Base-by-base conservation (phyloP, 2,797 vertebrate genomes). In the Acipenser transmontanus region DNA sequence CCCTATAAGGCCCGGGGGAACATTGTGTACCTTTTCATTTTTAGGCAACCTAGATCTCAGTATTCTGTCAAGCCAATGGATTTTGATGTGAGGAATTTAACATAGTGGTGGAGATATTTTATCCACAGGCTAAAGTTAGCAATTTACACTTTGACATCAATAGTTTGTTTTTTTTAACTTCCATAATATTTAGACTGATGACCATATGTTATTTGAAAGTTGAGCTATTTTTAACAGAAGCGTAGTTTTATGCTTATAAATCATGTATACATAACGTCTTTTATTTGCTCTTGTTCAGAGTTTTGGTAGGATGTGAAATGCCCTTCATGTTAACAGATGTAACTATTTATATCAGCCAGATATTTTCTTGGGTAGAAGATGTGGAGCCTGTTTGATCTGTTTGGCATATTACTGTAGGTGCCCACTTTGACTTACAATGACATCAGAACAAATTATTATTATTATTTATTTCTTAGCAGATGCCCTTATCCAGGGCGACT, bases 61-160 rank as follows among this genome's bases (percentile, higher is more conserved):
- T 14, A n/a, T 12, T 66, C 12, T 52, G 64, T 57, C 9, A 66
- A 63, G 17, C 47, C 62, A 47, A 48, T 7, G 49, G 50, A 52
- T 67, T 66, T 51, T 80, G 70, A 77, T 79, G 51, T 84, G 81
- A 81, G 85, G 86, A 90, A 90, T 90, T 84, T 89, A 81, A 74
- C 82, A 79, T 61, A 52, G 56, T 49, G 34, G n/a, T 70, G 84
- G 67, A 57, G 72, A 69, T 76, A 71, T 68, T 17, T 64, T 74
- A 70, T 59, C 71, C 13, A 6, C 62, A 47, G 69, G 76, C 84
- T 83, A 81, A 86, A 82, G 70, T 70, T 75, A 73, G 71, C 68
- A 63, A 79, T 83, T 87, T 84, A 70, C 81, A 82, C 80, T 82
- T 81, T 73, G 82, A n/a, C 67, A 65, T 49, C n/a, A n/a, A n/a